phyloP scores from a whole-genome alignment of 2,113 vertebrate species.

The Anguilla rostrata region DNA sequence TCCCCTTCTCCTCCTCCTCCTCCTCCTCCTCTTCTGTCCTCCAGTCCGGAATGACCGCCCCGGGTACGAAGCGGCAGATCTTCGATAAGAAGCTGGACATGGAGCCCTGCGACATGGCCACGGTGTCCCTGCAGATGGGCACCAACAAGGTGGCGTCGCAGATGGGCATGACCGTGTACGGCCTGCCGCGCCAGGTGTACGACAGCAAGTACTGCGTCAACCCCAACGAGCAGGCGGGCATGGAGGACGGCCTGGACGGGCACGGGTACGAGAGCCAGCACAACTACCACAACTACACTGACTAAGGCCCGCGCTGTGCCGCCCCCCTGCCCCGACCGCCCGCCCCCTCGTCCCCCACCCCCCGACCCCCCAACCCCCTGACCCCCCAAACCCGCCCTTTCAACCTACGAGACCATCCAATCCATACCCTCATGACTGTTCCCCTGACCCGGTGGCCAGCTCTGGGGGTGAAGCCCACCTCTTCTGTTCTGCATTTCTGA shows the following conservation, averaged over 20 bases:
- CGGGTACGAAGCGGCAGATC: constrained; percentile 91
- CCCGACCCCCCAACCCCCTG: background rate
- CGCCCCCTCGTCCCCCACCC: constrained; percentile 2
- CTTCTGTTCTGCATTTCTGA: too few relatives aligned
- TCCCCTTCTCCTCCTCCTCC: too few relatives aligned
- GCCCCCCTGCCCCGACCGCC: constrained; percentile 20
- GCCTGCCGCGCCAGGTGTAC: constrained; percentile 87
- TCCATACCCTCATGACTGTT: background rate
- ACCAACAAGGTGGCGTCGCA: constrained; percentile 92
- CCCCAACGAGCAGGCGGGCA: constrained; percentile 56
- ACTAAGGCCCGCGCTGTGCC: constrained; percentile 56
- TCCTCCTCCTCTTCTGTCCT: background rate
- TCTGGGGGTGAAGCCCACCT: too few relatives aligned
- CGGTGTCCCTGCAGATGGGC: constrained; percentile 93
- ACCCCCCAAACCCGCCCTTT: too few relatives aligned
- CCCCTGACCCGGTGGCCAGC: too few relatives aligned
- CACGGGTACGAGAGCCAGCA: constrained; percentile 59
- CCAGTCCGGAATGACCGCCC: constrained; percentile 91
- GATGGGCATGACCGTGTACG: constrained; percentile 92
- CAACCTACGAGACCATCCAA: constrained; percentile 20
- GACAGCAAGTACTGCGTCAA: constrained; percentile 88
- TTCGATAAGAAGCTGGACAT: constrained; percentile 87
- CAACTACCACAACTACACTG: constrained; percentile 79
- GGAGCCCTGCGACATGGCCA: constrained; percentile 84
- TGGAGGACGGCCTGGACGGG: constrained; percentile 45